Evolutionary conservation across 2,888 invertebrate genomes (phyloP).

Genomic region (Carpatolechia fugitivella): DNA sequence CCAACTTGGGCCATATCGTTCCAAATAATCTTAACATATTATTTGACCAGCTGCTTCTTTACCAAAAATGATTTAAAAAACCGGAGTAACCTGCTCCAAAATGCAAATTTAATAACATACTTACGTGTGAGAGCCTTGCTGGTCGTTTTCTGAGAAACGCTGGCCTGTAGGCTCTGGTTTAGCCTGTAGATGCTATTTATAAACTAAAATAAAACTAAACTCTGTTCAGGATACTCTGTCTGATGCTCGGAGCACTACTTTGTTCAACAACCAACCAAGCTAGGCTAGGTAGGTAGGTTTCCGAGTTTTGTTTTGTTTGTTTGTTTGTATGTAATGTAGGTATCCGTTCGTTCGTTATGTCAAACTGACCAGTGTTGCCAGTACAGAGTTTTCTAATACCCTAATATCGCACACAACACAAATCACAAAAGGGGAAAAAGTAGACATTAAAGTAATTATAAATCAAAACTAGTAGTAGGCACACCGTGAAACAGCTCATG

Average conservation of each 20-base stretch:
- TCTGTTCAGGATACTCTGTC: too few species aligned
- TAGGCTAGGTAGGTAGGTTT: not conserved
- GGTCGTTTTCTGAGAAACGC: slow-evolving; percentile 20
- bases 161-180: not conserved
- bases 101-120: slow-evolving; percentile 16
- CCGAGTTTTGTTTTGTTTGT: slow-evolving; percentile 13
- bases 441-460: too few species aligned
- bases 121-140: not conserved
- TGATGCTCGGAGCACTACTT: too few species aligned
- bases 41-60: not conserved
- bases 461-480: too few species aligned
- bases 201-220: slow-evolving; percentile 42
- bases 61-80: slow-evolving; percentile 22
- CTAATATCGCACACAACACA: too few species aligned
- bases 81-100: slow-evolving; percentile 43
- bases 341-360: slow-evolving; percentile 12
- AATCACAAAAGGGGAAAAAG: too few species aligned
- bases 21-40: not conserved
- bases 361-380: slow-evolving; percentile 16
- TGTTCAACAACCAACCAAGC: too few species aligned
- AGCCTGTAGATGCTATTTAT: slow-evolving; percentile 37
- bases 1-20: not conserved
- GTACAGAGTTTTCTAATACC: too few species aligned
- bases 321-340: too few species aligned
- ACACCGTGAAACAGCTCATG: too few species aligned